phyloP scores from a whole-genome alignment of 37 sponge, comb jelly and placozoan species.

The Cliona cf. orientalis region DNA sequence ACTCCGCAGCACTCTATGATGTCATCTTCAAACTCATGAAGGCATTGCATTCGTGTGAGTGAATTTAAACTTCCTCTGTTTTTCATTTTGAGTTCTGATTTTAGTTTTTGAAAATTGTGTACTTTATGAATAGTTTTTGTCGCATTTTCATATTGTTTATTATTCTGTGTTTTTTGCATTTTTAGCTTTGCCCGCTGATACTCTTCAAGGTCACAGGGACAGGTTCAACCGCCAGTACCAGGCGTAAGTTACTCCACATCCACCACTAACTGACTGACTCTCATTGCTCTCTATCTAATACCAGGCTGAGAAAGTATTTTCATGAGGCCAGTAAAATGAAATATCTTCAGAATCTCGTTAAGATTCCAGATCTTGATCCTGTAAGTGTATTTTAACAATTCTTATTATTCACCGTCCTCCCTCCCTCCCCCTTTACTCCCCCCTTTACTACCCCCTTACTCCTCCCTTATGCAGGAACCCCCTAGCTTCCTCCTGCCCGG shows the following conservation, averaged over 20 bases:
- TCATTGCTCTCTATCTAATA: neutral
- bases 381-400: conserved; percentile 18
- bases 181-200: conserved; percentile 85
- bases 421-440: too few species aligned
- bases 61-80: too few species aligned
- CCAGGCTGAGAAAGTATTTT: conserved; percentile 84
- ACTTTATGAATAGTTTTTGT: neutral
- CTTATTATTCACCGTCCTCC: too few species aligned
- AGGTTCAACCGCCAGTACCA: conserved; percentile 86
- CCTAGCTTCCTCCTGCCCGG: conserved; percentile 72
- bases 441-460: neutral
- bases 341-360: conserved; percentile 76
- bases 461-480: conserved; percentile 30
- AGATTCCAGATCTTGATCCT: conserved; percentile 72
- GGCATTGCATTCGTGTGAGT: conserved; percentile 75
- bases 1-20: conserved; percentile 85
- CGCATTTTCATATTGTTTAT: neutral
- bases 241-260: conserved; percentile 61
- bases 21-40: conserved; percentile 84
- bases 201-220: conserved; percentile 88
- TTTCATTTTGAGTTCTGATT: neutral
- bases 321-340: conserved; percentile 72
- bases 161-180: neutral
- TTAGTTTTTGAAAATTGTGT: neutral
- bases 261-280: neutral